These are phyloP conservation scores for Orientallactaga bullata DNA, from an alignment of 2,113 vertebrate species.

Conservation along the genomic window DNA sequence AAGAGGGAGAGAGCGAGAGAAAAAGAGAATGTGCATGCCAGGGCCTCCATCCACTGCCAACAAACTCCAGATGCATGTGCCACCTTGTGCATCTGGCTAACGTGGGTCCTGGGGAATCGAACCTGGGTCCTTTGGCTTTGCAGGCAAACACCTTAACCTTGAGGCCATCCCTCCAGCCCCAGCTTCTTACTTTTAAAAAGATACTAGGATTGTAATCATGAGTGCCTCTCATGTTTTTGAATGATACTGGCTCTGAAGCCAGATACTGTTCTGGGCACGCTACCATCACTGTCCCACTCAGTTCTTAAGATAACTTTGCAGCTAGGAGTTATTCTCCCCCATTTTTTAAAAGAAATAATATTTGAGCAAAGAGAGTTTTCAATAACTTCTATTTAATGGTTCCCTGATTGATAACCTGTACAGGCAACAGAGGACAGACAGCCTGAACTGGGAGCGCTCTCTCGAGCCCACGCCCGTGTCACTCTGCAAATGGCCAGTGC, in stretches of 20 bases:
- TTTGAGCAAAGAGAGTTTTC: background rate
- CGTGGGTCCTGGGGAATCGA: too few species aligned
- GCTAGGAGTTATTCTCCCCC: background rate
- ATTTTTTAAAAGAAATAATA: background rate
- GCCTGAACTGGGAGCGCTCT: too few species aligned
- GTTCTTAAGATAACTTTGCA: background rate
- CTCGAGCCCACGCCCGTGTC: too few species aligned
- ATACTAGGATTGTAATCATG: slow-evolving; percentile 3
- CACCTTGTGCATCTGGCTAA: too few species aligned
- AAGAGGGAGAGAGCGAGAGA: too few species aligned
- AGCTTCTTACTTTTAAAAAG: background rate
- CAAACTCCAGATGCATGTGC: too few species aligned
- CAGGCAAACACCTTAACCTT: too few species aligned
- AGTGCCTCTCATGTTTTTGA: background rate
- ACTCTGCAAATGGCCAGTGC: background rate
- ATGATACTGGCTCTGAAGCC: background rate
- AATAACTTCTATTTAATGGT: background rate
- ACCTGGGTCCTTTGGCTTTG: too few species aligned
- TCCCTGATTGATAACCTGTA: background rate
- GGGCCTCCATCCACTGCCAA: too few species aligned
- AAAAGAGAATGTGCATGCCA: too few species aligned
- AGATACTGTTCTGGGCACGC: background rate
- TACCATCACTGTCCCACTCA: background rate
- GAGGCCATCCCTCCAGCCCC: too few species aligned
- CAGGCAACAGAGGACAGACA: background rate